Base-by-base conservation (phyloP, 2,797 vertebrate species). In the Eupleurogrammus muticus region DNA sequence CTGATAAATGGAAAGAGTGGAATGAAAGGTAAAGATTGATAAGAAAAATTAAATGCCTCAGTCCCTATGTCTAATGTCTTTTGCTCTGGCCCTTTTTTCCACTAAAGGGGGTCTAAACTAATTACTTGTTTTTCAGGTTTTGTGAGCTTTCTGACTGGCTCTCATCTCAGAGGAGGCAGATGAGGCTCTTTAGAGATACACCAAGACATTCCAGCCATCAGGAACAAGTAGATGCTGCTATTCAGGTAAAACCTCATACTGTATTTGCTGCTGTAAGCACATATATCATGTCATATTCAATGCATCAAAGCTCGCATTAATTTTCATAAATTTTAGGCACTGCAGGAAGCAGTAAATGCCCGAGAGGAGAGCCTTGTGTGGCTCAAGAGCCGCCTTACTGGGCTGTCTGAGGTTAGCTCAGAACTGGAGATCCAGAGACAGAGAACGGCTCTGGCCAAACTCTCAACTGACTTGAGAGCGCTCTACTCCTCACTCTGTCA, bases 1-100 rank as follows among this genome's bases (percentile, higher is more conserved):
- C 94, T 0, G 95, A 97, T 80, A 95, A 95, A 81, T 98, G 97
- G 97, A 94, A 93, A 77, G 92, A 93, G 67, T 98, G 95, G 66
- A 89, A 86, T 1, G 90, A 90, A 75, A 97, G 96, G 96, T 98
- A 84, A 50, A 40, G 24, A 34, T 17, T 0, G 1, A 53, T 11
- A 23, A 35, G 70, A 42, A 53, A 44, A 44, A 16, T 17, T 17
- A 16, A 5, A 44, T 44, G 7, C 14, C 4, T 59, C n/a, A 55
- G 2, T 17, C 28, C 2, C 52, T 4, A 57, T 14, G 36, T 66
- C 5, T 23, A 60, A 57, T 3, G 11, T 7, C 50, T 69, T 40
- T 4, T 36, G 42, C 64, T 59, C 1, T 58, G 48, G 50, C 40
- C 2, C 23, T 62, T 54, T 60, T 34, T 16, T 35, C 56, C 17